Conservation (phyloP, 2,797 vertebrate genomes). For the Kryptolebias ocellatus region DNA sequence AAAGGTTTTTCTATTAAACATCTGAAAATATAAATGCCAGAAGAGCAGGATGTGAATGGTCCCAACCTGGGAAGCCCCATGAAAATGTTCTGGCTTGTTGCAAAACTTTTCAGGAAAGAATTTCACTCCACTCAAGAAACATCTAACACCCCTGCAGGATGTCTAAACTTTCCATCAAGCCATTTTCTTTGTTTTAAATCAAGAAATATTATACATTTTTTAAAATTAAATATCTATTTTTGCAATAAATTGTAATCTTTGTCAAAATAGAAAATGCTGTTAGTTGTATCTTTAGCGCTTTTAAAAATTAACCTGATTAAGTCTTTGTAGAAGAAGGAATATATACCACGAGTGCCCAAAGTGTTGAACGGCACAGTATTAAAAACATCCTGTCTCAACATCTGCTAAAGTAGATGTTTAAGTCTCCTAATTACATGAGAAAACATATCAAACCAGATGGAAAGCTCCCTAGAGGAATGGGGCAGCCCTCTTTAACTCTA, state of each 20-base stretch:
- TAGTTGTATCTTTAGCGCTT: too few species aligned
- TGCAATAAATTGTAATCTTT: too few species aligned
- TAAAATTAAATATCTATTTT: too few species aligned
- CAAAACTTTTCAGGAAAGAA: not conserved
- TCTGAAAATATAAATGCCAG: not conserved
- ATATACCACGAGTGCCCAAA: not conserved
- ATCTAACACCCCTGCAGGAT: too few species aligned
- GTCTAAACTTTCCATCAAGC: too few species aligned
- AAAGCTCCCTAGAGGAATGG: constrained; percentile 71
- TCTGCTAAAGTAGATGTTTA: constrained; percentile 68
- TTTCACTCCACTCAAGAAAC: too few species aligned
- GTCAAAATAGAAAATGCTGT: too few species aligned
- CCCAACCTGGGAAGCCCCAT: too few species aligned
- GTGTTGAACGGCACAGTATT: constrained; percentile 9
- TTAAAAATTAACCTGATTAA: too few species aligned
- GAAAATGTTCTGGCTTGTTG: not conserved
- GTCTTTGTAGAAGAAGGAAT: not conserved
- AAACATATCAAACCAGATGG: constrained; percentile 80
- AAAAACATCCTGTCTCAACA: constrained; percentile 48
- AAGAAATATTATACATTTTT: too few species aligned
- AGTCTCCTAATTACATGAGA: constrained; percentile 69
- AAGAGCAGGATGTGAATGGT: not conserved
- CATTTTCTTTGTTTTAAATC: too few species aligned
- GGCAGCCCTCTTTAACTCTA: constrained; percentile 74
- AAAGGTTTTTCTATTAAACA: not conserved